phyloP scores from a whole-genome alignment of 1,140 invertebrate species.

The Bradynema listronoti region DNA sequence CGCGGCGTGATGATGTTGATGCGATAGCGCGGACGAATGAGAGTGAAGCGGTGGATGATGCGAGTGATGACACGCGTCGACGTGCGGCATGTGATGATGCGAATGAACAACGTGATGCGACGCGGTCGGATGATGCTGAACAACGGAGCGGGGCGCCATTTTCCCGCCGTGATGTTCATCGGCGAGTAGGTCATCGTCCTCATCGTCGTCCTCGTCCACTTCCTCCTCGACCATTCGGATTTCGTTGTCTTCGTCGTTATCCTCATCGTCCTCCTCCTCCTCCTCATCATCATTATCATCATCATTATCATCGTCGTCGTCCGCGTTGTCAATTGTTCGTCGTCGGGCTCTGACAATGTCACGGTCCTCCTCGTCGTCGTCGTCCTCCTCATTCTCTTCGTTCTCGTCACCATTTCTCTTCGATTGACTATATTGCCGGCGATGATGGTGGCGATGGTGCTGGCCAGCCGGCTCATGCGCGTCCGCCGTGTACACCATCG shows the following conservation, averaged over 20 bases:
- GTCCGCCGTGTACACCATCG: background rate
- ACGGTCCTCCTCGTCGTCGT: constrained; percentile 21
- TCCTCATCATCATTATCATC: constrained; percentile 21
- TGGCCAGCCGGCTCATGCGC: constrained; percentile 2
- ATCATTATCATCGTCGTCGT: constrained; percentile 19
- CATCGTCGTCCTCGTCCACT: constrained; percentile 8
- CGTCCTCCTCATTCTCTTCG: constrained; percentile 37
- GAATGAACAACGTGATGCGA: too few relatives aligned
- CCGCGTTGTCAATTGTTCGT: background rate
- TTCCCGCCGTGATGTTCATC: too few relatives aligned
- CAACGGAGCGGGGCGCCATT: background rate
- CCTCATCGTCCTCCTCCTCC: constrained; percentile 14
- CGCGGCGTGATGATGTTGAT: too few relatives aligned
- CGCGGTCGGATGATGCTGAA: constrained; percentile 24
- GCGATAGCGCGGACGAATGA: too few relatives aligned
- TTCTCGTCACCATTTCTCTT: constrained; percentile 13
- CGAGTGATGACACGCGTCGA: background rate
- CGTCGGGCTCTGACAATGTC: too few relatives aligned
- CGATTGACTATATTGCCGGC: constrained; percentile 6
- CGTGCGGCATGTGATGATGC: too few relatives aligned
- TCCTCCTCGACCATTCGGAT: too few relatives aligned
- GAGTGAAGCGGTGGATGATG: constrained; percentile 6
- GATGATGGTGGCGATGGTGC: background rate
- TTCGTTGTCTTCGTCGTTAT: background rate
- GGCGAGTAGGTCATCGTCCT: constrained; percentile 22